Percentiles rank a stretch among this genome's conserved stretches.
These are phyloP conservation scores for Cynocephalus volans DNA, from an alignment of 2,113 vertebrate species.

Conservation along the genomic window DNA sequence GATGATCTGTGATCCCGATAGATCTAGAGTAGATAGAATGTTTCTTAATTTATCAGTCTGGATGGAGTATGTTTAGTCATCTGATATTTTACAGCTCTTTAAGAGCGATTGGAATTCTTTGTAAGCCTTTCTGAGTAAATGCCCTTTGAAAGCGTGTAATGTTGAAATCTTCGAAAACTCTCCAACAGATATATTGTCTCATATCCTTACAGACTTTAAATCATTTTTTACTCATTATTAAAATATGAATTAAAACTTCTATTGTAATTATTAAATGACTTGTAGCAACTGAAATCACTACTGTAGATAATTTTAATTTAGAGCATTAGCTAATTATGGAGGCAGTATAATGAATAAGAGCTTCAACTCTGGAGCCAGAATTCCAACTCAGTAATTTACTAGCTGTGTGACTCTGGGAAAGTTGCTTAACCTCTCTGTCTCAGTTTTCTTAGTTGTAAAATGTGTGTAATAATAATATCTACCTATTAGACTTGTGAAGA, in stretches of 20 bases:
- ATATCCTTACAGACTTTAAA: neutral
- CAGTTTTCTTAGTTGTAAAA: constrained; percentile 34
- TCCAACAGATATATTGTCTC: neutral
- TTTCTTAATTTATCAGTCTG: neutral
- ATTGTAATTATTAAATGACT: constrained; percentile 28
- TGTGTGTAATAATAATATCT: neutral
- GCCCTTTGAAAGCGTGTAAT: neutral
- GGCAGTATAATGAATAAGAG: neutral
- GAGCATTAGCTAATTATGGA: constrained; percentile 12
- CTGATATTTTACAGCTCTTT: neutral
- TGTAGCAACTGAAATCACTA: neutral
- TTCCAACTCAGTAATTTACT: neutral
- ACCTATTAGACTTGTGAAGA: neutral
- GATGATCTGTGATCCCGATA: neutral
- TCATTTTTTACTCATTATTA: constrained; percentile 40
- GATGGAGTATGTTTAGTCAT: neutral
- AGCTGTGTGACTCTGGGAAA: neutral
- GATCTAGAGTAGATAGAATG: neutral
- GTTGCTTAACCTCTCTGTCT: neutral
- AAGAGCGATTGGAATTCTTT: neutral
- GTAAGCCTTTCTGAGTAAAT: neutral
- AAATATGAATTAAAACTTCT: neutral
- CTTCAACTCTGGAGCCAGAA: neutral
- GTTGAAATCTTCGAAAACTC: neutral
- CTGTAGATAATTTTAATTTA: constrained; percentile 33